These are phyloP conservation scores for Tachycineta bicolor DNA, from an alignment of 2,113 vertebrate species.

Conservation along the genomic window DNA sequence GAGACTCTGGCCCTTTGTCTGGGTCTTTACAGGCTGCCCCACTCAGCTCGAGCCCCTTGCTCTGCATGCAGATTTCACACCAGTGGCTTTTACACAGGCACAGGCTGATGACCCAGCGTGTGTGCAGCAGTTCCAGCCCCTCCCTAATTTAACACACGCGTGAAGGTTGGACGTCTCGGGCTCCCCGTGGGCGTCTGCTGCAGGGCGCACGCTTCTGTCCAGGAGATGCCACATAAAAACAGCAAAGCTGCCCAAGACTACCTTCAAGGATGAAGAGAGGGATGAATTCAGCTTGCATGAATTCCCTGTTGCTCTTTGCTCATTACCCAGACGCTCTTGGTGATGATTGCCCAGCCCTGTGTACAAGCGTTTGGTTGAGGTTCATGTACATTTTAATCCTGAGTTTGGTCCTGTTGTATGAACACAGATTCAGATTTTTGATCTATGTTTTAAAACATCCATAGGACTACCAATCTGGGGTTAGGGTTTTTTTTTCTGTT, in stretches of 20 bases:
- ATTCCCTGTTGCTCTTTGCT: neutral
- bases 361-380: neutral
- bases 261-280: neutral
- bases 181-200: neutral
- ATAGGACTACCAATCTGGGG: neutral
- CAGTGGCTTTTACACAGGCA: slow-evolving; percentile 41
- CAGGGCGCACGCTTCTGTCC: neutral
- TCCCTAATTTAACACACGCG: neutral
- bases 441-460: neutral
- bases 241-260: neutral
- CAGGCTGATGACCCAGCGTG: slow-evolving; percentile 5
- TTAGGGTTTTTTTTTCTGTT: neutral
- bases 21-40: neutral
- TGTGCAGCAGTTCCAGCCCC: neutral
- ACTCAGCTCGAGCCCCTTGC: neutral
- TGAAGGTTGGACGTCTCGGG: neutral
- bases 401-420: neutral
- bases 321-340: neutral
- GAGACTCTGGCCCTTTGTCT: slow-evolving; percentile 2
- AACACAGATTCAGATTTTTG: neutral
- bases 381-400: neutral
- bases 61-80: slow-evolving; percentile 46
- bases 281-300: neutral
- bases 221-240: neutral
- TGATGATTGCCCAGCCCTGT: neutral